Base-by-base conservation (phyloP, 2,888 invertebrate genomes). In the Hyles lineata region DNA sequence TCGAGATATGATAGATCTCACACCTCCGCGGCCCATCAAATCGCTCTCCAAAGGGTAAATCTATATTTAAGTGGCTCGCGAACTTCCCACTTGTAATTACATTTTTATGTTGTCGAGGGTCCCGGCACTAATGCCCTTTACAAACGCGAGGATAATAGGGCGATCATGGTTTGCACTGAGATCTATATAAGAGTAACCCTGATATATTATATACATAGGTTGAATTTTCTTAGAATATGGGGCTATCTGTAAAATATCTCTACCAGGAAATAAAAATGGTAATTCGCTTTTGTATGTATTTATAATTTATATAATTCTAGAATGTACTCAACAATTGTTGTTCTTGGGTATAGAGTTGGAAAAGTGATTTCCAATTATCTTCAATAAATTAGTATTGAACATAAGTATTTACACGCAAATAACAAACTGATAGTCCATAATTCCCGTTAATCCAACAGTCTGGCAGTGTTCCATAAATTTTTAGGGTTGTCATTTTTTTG, bases 1-100 rank as follows among this genome's bases (percentile, higher is more conserved):
- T 92, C 89, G 90, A 87, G 87, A 90, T 92, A 92, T 93, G 91
- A 93, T 93, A 89, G 91, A 92, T 92, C 91, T 92, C 87, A 90
- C 92, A 92, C 92, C 91, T 92, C 85, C 82, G 84, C 80, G 82
- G 85, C 86, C 90, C 85, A 90, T 90, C 89, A 89, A 91, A 90
- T 89, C 86, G 85, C 89, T 89, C 88, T 90, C 86, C 88, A 91
- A 92, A 92, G 92, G 92, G 93, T 93, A 93, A 93, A 93, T 93
- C 92, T 93, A 91, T 92, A 92, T 93, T 92, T 93, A 90, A 93
- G 92, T 92, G 90, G 89, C 84, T 79, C 79, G 80, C 83, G 83
- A 89, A 90, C 83, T 89, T 91, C 86, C 84, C 83, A 81, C 86
- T 90, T 89, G 90, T 93, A 93, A 93, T 93, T 93, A 92, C 92